Conservation (phyloP, 2,888 invertebrate species). For the Apodemia zela region DNA sequence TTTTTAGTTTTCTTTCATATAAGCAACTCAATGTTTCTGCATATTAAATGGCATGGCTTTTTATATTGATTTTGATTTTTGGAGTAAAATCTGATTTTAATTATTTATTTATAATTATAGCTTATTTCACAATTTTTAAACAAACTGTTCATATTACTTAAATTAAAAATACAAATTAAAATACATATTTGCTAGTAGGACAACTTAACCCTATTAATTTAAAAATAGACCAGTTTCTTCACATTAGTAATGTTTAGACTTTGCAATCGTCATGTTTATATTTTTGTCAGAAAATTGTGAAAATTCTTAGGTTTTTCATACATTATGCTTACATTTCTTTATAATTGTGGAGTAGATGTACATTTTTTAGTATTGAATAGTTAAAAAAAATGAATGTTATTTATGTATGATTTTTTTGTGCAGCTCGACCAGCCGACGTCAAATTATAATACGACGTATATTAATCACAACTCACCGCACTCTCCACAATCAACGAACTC, state of each 20-base stretch:
- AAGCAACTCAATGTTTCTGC: not conserved
- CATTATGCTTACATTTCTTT: conserved; percentile 1
- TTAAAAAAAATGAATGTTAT: not conserved
- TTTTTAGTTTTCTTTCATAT: too few species aligned
- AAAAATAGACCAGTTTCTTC: too few species aligned
- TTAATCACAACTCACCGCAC: conserved; percentile 70
- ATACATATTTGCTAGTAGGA: too few species aligned
- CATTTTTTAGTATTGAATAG: not conserved
- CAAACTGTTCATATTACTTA: too few species aligned
- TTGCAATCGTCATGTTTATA: too few species aligned
- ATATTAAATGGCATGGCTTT: not conserved
- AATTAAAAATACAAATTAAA: too few species aligned
- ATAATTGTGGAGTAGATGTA: conserved; percentile 15
- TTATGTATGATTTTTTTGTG: conserved; percentile 16
- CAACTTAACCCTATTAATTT: too few species aligned
- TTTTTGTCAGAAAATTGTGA: not conserved
- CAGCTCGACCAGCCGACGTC: conserved; percentile 69
- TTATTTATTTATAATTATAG: too few species aligned
- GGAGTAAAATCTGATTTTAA: too few species aligned
- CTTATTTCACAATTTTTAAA: not conserved
- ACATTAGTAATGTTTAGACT: too few species aligned
- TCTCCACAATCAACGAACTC: conserved; percentile 69
- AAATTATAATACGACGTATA: conserved; percentile 65
- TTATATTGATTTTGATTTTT: not conserved
- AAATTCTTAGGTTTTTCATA: not conserved